phyloP scores from a whole-genome alignment of 2,888 invertebrate species.

The Hydrotaea cyrtoneurina region DNA sequence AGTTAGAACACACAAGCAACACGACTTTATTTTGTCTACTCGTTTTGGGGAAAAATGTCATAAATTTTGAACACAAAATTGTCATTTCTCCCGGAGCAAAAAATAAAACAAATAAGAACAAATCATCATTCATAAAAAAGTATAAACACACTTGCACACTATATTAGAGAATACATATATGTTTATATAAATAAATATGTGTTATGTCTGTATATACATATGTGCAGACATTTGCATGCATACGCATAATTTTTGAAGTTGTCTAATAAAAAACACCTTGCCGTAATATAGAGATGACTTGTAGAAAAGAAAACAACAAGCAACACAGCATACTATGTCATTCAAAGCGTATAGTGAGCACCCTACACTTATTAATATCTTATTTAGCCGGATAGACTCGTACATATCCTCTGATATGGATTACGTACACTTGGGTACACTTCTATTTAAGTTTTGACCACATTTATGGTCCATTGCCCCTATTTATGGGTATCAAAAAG shows the following conservation, averaged over 20 bases:
- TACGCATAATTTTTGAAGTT: no score
- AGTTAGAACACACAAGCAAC: background rate
- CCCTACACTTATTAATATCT: no score
- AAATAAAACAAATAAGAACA: constrained; percentile 42
- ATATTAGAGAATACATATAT: background rate
- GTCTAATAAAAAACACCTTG: constrained; percentile 34
- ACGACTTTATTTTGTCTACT: background rate
- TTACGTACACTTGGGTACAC: no score
- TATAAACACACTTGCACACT: background rate
- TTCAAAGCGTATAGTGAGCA: no score
- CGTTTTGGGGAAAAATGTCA: constrained; percentile 17
- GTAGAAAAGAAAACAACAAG: constrained; percentile 11
- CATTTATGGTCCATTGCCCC: no score
- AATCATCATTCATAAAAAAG: background rate
- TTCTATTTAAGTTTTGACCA: no score
- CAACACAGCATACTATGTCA: no score
- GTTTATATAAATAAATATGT: background rate
- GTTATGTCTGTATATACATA: background rate
- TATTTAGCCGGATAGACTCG: no score
- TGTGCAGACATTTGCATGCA: background rate
- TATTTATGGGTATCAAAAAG: no score
- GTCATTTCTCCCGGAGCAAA: constrained; percentile 13
- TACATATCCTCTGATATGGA: no score
- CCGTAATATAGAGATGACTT: constrained; percentile 34
- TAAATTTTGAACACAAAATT: constrained; percentile 47